phyloP scores from a whole-genome alignment of 2,888 invertebrate species.

The Lottia gigantea region DNA sequence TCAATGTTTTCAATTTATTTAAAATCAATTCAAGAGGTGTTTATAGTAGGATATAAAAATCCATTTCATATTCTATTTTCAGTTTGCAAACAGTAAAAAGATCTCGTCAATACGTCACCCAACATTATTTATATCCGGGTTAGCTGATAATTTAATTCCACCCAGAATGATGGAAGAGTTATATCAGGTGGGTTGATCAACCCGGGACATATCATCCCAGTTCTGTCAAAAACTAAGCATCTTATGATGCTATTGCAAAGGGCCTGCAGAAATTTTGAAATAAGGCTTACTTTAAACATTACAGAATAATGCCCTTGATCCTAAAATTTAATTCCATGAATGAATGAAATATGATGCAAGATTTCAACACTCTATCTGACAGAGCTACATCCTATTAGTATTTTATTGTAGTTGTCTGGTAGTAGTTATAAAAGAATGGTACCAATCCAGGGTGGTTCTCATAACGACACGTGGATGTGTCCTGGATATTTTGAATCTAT shows the following conservation, averaged over 20 bases:
- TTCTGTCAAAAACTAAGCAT: no score
- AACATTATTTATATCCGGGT: constrained; percentile 87
- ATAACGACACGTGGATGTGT: constrained; percentile 95
- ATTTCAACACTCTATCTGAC: no score
- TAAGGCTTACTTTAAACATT: no score
- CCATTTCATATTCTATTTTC: constrained; percentile 34
- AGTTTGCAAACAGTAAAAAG: constrained; percentile 74
- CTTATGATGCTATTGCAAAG: no score
- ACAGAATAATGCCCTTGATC: no score
- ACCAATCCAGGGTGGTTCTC: constrained; percentile 85
- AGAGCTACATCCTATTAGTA: not conserved
- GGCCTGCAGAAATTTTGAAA: no score
- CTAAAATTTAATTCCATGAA: no score
- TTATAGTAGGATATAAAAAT: not conserved
- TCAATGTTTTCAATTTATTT: no score
- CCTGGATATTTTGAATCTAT: constrained; percentile 76
- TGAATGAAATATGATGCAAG: no score
- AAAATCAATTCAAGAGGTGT: no score
- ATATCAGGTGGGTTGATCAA: constrained; percentile 70
- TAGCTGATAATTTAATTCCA: constrained; percentile 88
- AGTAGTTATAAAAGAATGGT: constrained; percentile 82
- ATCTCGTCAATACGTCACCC: constrained; percentile 81
- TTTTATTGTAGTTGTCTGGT: constrained; percentile 73
- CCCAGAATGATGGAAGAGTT: constrained; percentile 89
- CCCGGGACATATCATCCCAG: no score